phyloP scores from a whole-genome alignment of 1,140 invertebrate species.

The Drosophila malerkotliana region DNA sequence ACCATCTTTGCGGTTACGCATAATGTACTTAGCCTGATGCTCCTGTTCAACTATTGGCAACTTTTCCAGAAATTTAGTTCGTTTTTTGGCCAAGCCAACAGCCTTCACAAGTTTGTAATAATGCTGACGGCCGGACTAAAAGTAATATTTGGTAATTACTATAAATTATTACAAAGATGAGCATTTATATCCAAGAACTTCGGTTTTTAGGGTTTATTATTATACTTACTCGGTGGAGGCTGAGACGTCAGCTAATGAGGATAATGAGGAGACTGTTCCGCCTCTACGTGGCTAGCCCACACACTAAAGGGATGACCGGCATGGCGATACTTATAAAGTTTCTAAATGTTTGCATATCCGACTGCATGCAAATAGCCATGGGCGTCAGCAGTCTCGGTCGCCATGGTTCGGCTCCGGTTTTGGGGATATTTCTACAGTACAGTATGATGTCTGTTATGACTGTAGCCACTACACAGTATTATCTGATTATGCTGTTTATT shows the following conservation, averaged over 20 bases:
- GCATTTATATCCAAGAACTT: too few relatives aligned
- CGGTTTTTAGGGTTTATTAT: not conserved
- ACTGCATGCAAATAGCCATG: not conserved
- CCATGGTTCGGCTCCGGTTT: not conserved
- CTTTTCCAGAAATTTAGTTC: not conserved
- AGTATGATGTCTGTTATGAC: slow-evolving; percentile 8
- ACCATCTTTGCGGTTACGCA: slow-evolving; percentile 5
- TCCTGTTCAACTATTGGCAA: not conserved
- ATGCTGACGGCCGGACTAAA: not conserved
- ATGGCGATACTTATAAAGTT: slow-evolving; percentile 13
- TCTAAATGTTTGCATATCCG: not conserved
- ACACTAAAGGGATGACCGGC: slow-evolving; percentile 8
- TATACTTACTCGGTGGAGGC: slow-evolving; percentile 9
- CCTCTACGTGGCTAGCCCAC: slow-evolving; percentile 4
- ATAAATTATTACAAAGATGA: not conserved
- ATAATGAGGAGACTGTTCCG: not conserved
- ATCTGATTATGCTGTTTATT: slow-evolving; percentile 9
- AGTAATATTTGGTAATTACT: not conserved
- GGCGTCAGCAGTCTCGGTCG: not conserved
- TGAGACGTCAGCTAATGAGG: not conserved
- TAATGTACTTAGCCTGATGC: not conserved
- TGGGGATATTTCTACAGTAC: slow-evolving; percentile 8
- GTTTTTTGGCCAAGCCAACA: not conserved
- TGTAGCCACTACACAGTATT: slow-evolving; percentile 15
- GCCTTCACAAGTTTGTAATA: slow-evolving; percentile 4